These are phyloP conservation scores for Phodopus roborovskii DNA, from an alignment of 2,113 vertebrate species.

Conservation along the genomic window DNA sequence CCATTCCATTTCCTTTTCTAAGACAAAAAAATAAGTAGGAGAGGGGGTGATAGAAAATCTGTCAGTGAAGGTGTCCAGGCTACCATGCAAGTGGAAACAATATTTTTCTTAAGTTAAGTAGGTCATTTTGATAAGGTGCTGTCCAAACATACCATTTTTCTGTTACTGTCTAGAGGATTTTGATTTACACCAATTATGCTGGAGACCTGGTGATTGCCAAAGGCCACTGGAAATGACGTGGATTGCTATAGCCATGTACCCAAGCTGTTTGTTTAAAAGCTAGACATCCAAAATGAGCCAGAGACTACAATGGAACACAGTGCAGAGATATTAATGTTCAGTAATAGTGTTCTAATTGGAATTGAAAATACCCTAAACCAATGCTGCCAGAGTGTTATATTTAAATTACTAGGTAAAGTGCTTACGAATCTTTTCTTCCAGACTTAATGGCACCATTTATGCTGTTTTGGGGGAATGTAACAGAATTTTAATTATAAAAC, in stretches of 20 bases:
- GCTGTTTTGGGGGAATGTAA: conserved; percentile 42
- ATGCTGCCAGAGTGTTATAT: conserved; percentile 62
- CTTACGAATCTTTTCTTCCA: conserved; percentile 56
- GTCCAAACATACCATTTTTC: conserved; percentile 74
- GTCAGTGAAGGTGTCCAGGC: conserved; percentile 50
- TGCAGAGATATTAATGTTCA: conserved; percentile 48
- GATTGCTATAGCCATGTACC: not conserved
- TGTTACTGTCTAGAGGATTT: conserved; percentile 73
- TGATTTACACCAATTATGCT: conserved; percentile 80
- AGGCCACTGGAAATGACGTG: conserved; percentile 58
- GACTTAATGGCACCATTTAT: conserved; percentile 56
- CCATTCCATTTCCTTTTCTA: conserved; percentile 91
- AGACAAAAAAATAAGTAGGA: too few relatives aligned
- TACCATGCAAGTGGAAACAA: conserved; percentile 10
- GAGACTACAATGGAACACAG: not conserved
- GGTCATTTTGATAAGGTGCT: conserved; percentile 64
- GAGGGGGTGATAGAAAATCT: not conserved
- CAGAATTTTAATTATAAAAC: conserved; percentile 73
- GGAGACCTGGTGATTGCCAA: conserved; percentile 74
- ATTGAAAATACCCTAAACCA: conserved; percentile 72
- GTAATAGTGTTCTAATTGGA: conserved; percentile 79
- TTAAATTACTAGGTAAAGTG: conserved; percentile 75
- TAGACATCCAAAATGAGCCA: not conserved
- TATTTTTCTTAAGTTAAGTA: conserved; percentile 73
- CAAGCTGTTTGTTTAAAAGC: conserved; percentile 70